Percentiles rank a stretch among this genome's conserved stretches.
These are phyloP conservation scores for Drepana arcuata DNA, from an alignment of 1,140 invertebrate genomes.

Conservation along the genomic window DNA sequence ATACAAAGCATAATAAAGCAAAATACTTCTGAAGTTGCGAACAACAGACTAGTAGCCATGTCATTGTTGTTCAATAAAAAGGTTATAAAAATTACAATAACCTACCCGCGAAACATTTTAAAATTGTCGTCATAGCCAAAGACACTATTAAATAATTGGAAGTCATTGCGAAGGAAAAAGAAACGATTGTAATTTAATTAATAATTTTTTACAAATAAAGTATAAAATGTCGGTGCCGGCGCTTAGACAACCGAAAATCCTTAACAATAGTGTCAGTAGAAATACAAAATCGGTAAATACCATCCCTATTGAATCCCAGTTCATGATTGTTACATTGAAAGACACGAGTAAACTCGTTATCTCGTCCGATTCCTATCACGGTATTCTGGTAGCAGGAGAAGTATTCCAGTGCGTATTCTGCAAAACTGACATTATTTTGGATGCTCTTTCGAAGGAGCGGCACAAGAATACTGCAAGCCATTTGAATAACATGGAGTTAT, in stretches of 20 bases:
- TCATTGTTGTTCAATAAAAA: no score
- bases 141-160: no score
- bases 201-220: background rate
- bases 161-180: no score
- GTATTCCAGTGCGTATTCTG: constrained; percentile 32
- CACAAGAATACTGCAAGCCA: constrained; percentile 24
- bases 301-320: constrained; percentile 12
- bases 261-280: constrained; percentile 7
- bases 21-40: no score
- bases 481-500: constrained; percentile 14
- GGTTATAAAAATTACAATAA: no score
- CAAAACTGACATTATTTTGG: constrained; percentile 15
- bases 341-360: constrained; percentile 25
- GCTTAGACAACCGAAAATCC: constrained; percentile 26
- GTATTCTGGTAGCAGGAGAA: constrained; percentile 20
- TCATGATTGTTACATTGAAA: constrained; percentile 31
- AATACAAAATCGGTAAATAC: constrained; percentile 7
- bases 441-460: constrained; percentile 17
- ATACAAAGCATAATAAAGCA: no score
- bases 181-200: no score
- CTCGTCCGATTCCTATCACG: constrained; percentile 30
- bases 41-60: no score
- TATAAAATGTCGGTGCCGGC: constrained; percentile 26
- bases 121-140: no score
- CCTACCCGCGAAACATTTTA: no score